Percentiles rank a stretch among this genome's conserved stretches.
Evolutionary conservation across 1,140 invertebrate genomes (phyloP).

Genomic region (Macrocentrus cingulum): DNA sequence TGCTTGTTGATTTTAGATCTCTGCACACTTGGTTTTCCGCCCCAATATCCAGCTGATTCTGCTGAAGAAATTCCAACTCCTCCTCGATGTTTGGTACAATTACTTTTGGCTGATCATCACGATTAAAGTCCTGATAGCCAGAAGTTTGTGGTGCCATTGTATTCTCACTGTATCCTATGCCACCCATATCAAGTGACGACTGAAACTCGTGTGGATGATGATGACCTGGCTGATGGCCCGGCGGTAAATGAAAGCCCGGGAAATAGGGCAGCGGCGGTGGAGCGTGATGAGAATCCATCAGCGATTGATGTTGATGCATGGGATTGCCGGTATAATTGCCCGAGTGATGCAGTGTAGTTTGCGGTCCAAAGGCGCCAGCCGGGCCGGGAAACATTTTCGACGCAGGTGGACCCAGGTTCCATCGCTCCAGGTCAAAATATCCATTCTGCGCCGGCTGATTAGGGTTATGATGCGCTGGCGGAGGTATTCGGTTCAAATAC

Average conservation of each 20-base stretch:
- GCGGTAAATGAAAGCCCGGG: conserved; percentile 66
- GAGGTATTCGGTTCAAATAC: conserved; percentile 67
- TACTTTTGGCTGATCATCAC: conserved; percentile 74
- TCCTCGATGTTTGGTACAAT: conserved; percentile 84
- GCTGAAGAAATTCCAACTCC: conserved; percentile 73
- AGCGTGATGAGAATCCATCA: conserved; percentile 66
- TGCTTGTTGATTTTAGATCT: conserved; percentile 59
- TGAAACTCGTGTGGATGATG: conserved; percentile 67
- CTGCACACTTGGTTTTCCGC: conserved; percentile 33
- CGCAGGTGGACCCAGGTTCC: conserved; percentile 69
- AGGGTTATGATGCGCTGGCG: conserved; percentile 69
- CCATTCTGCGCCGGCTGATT: conserved; percentile 68
- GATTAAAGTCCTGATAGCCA: conserved; percentile 35
- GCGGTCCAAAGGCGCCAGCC: conserved; percentile 60
- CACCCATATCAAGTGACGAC: conserved; percentile 66
- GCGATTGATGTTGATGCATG: conserved; percentile 65
- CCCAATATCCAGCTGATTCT: conserved; percentile 36
- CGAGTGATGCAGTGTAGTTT: conserved; percentile 61
- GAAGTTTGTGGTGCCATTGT: conserved; percentile 29
- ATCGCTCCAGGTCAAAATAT: conserved; percentile 73
- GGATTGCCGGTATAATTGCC: conserved; percentile 56
- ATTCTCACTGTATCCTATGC: conserved; percentile 55
- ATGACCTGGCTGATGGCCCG: conserved; percentile 48
- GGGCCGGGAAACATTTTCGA: conserved; percentile 66
- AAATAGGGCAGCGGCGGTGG: conserved; percentile 66